Evolutionary conservation across 2,797 vertebrate genomes (phyloP).

Genomic region (Triplophysa bombifrons): DNA sequence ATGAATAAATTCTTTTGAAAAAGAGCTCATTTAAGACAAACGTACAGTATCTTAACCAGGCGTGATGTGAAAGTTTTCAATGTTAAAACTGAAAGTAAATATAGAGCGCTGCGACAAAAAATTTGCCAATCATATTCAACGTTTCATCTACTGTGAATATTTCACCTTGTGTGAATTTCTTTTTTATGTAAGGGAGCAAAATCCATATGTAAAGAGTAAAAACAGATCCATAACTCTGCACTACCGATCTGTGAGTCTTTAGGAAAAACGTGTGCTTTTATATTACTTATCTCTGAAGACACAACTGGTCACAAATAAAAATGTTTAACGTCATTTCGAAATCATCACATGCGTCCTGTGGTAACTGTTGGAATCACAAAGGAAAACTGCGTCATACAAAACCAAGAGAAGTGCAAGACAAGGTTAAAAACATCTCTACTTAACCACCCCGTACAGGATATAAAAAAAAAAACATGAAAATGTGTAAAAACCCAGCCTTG

Average conservation of each 20-base stretch:
- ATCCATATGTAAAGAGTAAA: slow-evolving; percentile 19
- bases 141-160: background rate
- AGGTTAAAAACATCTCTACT: slow-evolving; percentile 42
- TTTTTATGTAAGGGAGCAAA: background rate
- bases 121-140: background rate
- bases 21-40: background rate
- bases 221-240: background rate
- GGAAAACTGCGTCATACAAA: slow-evolving; percentile 54
- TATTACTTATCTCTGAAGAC: slow-evolving; percentile 34
- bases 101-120: background rate
- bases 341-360: slow-evolving; percentile 52
- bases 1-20: background rate
- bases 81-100: background rate
- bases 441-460: slow-evolving; percentile 11
- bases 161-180: no score
- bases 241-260: background rate
- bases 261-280: slow-evolving; percentile 59
- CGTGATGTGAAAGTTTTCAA: background rate
- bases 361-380: slow-evolving; percentile 56
- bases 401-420: slow-evolving; percentile 46
- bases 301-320: slow-evolving; percentile 51
- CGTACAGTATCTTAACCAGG: slow-evolving; percentile 21
- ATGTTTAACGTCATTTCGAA: slow-evolving; percentile 33
- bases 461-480: background rate
- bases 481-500: slow-evolving; percentile 29